Conservation (phyloP, 64 coral and sea anemone species). For the Montipora foliosa region DNA sequence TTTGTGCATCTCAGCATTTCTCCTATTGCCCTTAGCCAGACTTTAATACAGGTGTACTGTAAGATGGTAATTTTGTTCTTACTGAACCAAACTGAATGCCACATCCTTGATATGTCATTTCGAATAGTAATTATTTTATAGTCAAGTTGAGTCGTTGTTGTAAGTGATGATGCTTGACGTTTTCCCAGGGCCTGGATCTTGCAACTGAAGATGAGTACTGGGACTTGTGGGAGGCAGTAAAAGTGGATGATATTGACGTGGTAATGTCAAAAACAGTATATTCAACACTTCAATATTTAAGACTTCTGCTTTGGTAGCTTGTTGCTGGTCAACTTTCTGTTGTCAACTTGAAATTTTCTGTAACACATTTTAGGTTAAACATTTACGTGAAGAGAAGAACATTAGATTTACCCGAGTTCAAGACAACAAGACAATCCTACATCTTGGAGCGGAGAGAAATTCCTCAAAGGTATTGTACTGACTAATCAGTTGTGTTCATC, state of each 20-base stretch:
- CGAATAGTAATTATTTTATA: no score
- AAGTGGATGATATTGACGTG: constrained; percentile 81
- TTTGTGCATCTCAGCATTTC: no score
- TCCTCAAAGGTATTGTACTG: constrained; percentile 58
- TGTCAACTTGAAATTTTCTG: neutral
- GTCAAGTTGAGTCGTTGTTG: neutral
- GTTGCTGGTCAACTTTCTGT: neutral
- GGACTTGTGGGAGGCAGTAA: constrained; percentile 95
- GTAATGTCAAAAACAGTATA: constrained; percentile 27
- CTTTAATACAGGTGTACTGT: no score
- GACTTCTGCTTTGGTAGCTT: neutral
- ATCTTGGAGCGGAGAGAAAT: constrained; percentile 88
- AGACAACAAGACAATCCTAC: constrained; percentile 93
- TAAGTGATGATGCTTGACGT: neutral
- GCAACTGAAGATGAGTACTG: constrained; percentile 94
- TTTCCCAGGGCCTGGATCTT: constrained; percentile 65
- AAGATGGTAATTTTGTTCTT: no score
- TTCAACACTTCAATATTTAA: no score
- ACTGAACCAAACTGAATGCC: no score
- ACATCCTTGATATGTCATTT: no score
- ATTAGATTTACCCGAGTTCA: constrained; percentile 88
- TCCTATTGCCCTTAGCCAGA: no score
- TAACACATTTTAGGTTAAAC: constrained; percentile 63
- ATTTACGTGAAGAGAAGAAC: constrained; percentile 74
- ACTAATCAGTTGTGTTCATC: neutral